Evolutionary conservation across 2,113 vertebrate genomes (phyloP).

Genomic region (Colistium nudipinnis): DNA sequence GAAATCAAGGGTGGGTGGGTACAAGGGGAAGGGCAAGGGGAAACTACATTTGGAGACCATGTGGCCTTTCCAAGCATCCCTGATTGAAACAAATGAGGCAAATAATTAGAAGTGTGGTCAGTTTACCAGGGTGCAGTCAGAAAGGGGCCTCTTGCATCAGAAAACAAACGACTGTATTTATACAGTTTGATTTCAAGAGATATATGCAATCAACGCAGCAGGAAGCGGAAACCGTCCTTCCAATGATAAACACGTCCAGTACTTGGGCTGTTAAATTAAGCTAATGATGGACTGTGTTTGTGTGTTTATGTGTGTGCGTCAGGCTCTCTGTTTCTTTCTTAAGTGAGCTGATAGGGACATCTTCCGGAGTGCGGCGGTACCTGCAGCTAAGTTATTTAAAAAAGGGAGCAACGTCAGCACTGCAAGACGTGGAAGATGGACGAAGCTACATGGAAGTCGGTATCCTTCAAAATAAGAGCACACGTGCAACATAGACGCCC

Average conservation of each 20-base stretch:
- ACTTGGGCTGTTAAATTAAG: not conserved
- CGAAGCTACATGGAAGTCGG: conserved; percentile 24
- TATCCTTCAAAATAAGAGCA: conserved; percentile 66
- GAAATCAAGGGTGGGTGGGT: not conserved
- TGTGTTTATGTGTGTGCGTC: not conserved
- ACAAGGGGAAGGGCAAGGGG: not conserved
- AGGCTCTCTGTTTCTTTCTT: not conserved
- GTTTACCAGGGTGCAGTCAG: conserved; percentile 34
- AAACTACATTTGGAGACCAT: conserved; percentile 56
- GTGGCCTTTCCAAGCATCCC: conserved; percentile 40
- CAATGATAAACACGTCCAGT: conserved; percentile 21
- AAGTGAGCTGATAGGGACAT: conserved; percentile 32
- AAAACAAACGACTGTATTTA: conserved; percentile 57
- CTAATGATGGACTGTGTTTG: not conserved
- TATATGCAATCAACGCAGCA: conserved; percentile 49
- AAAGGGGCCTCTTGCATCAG: conserved; percentile 40
- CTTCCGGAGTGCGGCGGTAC: not conserved
- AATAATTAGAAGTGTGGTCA: conserved; percentile 58
- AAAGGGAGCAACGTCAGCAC: conserved; percentile 64
- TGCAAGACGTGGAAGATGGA: conserved; percentile 67
- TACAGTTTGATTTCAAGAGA: conserved; percentile 50
- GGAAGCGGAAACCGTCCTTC: not conserved
- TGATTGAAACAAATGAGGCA: conserved; percentile 77
- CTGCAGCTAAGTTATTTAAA: conserved; percentile 21
- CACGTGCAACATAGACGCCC: rapidly evolving